These are phyloP conservation scores for Conger conger DNA, from an alignment of 2,113 vertebrate genomes.

Conservation along the genomic window DNA sequence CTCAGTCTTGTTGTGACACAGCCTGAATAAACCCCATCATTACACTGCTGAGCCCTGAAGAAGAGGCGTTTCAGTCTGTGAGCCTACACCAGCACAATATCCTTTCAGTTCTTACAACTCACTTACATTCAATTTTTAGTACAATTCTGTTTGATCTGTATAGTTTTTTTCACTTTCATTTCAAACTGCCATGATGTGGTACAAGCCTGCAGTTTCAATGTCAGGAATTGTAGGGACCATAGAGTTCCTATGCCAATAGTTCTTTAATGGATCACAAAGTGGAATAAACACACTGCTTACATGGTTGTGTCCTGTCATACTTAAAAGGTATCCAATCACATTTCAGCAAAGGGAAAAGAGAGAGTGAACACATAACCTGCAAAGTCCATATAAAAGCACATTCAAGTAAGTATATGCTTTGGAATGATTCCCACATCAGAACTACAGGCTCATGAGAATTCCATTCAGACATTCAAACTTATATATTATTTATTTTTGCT, in stretches of 20 bases:
- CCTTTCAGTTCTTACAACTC: constrained; percentile 54
- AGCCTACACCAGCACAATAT: constrained; percentile 15
- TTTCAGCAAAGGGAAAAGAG: constrained; percentile 25
- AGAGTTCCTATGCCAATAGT: constrained; percentile 16
- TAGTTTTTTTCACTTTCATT: constrained; percentile 29
- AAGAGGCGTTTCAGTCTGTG: neutral
- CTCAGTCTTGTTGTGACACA: neutral
- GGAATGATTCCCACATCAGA: constrained; percentile 63
- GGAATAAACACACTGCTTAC: constrained; percentile 8
- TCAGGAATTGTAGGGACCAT: constrained; percentile 34
- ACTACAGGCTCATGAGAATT: constrained; percentile 40
- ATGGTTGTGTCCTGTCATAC: neutral
- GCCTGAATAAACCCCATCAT: constrained; percentile 34
- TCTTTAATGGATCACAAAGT: constrained; percentile 4
- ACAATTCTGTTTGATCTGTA: constrained; percentile 53
- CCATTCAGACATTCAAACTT: constrained; percentile 49
- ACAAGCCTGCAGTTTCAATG: constrained; percentile 25
- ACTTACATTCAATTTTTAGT: constrained; percentile 65
- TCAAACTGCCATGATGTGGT: constrained; percentile 34
- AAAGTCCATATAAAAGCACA: constrained; percentile 66
- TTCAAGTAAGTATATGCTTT: constrained; percentile 63
- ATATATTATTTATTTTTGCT: constrained; percentile 62
- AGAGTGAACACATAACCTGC: constrained; percentile 40
- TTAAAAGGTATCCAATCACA: neutral
- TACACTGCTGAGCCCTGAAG: constrained; percentile 42